Evolutionary conservation across 2,888 invertebrate genomes (phyloP).

Genomic region (Melanchra persicariae): DNA sequence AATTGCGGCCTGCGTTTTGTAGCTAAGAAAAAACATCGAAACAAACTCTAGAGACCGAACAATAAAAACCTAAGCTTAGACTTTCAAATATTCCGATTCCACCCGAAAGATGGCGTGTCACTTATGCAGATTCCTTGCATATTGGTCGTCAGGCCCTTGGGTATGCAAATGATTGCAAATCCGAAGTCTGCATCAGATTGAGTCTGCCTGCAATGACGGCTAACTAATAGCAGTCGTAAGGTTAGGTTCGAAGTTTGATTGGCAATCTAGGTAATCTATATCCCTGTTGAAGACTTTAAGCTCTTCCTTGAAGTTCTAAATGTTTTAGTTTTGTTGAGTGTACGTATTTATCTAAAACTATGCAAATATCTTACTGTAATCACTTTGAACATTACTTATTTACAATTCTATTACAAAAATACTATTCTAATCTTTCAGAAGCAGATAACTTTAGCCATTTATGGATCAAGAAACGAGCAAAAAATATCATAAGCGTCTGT

Average conservation of each 20-base stretch:
- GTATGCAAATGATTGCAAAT: conserved; percentile 56
- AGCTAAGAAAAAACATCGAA: too few relatives aligned
- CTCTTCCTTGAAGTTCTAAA: conserved; percentile 10
- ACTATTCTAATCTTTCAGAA: not conserved
- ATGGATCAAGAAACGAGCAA: not conserved
- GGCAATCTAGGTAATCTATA: conserved; percentile 33
- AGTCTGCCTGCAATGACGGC: not conserved
- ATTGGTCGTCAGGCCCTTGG: conserved; percentile 28
- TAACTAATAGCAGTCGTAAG: conserved; percentile 31
- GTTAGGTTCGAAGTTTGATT: conserved; percentile 49
- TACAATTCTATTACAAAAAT: too few relatives aligned
- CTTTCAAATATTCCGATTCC: not conserved
- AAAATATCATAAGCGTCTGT: not conserved
- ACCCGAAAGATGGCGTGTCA: conserved; percentile 18
- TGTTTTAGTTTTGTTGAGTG: not conserved
- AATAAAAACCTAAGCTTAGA: too few relatives aligned
- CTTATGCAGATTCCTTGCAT: conserved; percentile 31
- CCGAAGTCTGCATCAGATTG: conserved; percentile 20
- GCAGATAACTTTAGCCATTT: not conserved
- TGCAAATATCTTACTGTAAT: too few relatives aligned
- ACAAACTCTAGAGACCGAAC: too few relatives aligned
- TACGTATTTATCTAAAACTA: not conserved
- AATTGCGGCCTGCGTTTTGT: too few relatives aligned
- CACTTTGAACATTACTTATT: too few relatives aligned
- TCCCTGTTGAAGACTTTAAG: not conserved